Evolutionary conservation across 2,888 invertebrate species (phyloP).

Genomic region (Lucinisca nassula): DNA sequence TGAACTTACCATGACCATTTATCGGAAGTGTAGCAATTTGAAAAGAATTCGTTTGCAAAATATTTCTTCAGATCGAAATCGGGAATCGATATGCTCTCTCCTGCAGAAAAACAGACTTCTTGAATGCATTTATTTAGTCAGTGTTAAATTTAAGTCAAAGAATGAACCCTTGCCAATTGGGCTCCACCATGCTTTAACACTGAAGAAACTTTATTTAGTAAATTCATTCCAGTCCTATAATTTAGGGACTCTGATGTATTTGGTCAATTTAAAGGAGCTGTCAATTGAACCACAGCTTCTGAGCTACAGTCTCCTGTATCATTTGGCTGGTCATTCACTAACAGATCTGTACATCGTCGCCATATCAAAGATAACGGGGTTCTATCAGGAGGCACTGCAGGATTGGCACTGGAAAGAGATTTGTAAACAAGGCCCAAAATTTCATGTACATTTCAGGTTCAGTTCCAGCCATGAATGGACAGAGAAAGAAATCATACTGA

Average conservation of each 20-base stretch:
- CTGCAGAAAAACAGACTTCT: neutral
- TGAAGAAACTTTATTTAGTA: slow-evolving; percentile 63
- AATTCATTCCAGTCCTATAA: slow-evolving; percentile 70
- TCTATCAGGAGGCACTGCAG: slow-evolving; percentile 69
- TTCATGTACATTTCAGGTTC: slow-evolving; percentile 68
- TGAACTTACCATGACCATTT: neutral
- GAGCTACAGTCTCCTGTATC: slow-evolving; percentile 68
- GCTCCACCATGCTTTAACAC: slow-evolving; percentile 48
- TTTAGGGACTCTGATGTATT: slow-evolving; percentile 71
- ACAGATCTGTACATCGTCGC: slow-evolving; percentile 68
- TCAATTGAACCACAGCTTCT: slow-evolving; percentile 68
- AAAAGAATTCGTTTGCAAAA: neutral
- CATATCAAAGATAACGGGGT: slow-evolving; percentile 58
- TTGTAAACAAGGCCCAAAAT: slow-evolving; percentile 50
- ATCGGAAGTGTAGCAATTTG: neutral
- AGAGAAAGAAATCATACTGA: slow-evolving; percentile 69
- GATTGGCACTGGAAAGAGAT: slow-evolving; percentile 72
- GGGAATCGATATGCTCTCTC: neutral
- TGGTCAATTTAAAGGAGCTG: slow-evolving; percentile 70
- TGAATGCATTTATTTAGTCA: neutral
- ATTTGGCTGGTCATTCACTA: slow-evolving; percentile 66
- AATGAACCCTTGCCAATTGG: slow-evolving; percentile 66
- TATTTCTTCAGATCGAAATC: neutral
- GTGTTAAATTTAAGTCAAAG: neutral
- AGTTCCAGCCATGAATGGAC: slow-evolving; percentile 69